Evolutionary conservation across 2,797 vertebrate genomes (phyloP), one percentile per base, ranked within the genome.

Genomic region (Myiotriccus ornatus): DNA sequence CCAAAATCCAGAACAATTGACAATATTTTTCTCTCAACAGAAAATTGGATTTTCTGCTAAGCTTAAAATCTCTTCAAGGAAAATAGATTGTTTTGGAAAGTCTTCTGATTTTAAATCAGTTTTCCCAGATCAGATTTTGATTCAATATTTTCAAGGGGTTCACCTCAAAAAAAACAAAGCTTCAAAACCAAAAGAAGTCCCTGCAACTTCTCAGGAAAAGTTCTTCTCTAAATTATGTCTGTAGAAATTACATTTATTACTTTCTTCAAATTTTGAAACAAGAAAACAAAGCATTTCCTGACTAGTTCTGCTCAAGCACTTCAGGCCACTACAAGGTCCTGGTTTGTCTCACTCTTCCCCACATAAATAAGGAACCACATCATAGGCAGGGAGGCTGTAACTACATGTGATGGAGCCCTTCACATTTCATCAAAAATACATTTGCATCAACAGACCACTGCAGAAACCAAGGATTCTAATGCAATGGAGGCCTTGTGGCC

Each of bases 11-110:
- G 69, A 94, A 90, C 65, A 93, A 89, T 28, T 90, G 82, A 70
- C 49, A 62, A 27, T 77, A 71, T 70, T 91, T 87, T 83, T 53
- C 63, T 56, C 80, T 87, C 68, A 84, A 89, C 30, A 90, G 77
- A 89, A 94, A 94, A 92, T 67, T 92, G 78, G 86, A 67, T 93
- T 94, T 94, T 94, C 55, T 89, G 39, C 59, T 92, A 83, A 89
- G 89, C 89, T 94, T 69, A 93, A 95, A 96, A 93, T 39, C 53
- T 86, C 73, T 93, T 94, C 69, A 94, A 90, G 63, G 59, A 90
- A 94, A 94, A 82, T 10, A 85, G 52, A 87, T 87, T 69, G 55
- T 28, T 82, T 90, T 70, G 90, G 80, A 95, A 96, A 84, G 52
- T 49, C 63, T 76, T 79, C 74, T 7, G 19, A 79, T 93, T 91